Evolutionary conservation across 2,888 invertebrate genomes (phyloP).

Genomic region (Drosophila sordidapex): DNA sequence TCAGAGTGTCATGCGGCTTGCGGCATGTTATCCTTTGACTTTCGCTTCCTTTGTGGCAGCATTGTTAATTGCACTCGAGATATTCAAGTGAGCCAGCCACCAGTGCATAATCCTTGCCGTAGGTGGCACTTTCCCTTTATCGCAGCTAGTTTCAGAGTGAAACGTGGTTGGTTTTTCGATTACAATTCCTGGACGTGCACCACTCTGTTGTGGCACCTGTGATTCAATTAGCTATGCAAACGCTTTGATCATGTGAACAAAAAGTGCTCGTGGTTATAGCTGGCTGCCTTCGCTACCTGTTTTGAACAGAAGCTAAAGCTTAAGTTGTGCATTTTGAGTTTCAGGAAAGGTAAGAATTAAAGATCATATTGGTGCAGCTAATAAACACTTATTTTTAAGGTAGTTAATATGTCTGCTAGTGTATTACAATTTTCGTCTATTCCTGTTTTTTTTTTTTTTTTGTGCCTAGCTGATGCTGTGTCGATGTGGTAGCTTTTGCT

Average conservation of each 20-base stretch:
- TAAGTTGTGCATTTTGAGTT: not conserved
- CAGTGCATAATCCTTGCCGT: not conserved
- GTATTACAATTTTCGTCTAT: conserved; percentile 27
- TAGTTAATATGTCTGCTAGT: not conserved
- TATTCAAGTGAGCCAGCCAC: conserved; percentile 1
- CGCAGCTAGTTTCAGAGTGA: not conserved
- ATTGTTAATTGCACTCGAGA: conserved; percentile 10
- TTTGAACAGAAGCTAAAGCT: not conserved
- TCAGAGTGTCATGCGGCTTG: conserved; percentile 9
- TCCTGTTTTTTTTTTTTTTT: not conserved
- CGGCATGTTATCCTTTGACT: conserved; percentile 20
- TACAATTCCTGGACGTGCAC: not conserved
- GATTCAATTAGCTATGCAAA: conserved; percentile 6
- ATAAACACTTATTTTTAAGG: not conserved
- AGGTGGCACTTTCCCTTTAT: not conserved
- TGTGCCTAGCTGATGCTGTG: conserved; percentile 8
- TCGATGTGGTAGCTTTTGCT: conserved; percentile 22
- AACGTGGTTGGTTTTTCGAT: not conserved
- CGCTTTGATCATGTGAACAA: not conserved
- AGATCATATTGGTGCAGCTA: not conserved
- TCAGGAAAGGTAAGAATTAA: not conserved
- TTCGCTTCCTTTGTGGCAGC: conserved; percentile 19
- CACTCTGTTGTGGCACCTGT: not conserved
- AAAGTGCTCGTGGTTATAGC: not conserved
- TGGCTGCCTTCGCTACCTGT: not conserved